These are phyloP conservation scores for Campodea augens DNA, from an alignment of 1,140 invertebrate species.

Conservation along the genomic window DNA sequence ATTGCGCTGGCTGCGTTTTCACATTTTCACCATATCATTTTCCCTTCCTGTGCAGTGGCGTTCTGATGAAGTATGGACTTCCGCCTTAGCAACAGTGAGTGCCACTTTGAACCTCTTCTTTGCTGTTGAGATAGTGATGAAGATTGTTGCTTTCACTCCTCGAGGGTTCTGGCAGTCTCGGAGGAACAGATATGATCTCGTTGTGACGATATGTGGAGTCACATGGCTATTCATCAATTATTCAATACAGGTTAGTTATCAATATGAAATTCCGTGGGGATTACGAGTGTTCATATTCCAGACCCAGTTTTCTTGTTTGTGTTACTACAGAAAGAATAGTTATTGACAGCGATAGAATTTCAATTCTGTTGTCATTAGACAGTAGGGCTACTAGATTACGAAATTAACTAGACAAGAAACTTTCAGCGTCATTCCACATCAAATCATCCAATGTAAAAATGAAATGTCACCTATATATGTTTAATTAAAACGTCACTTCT, in stretches of 20 bases:
- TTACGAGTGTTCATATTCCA: no score
- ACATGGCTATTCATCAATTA: slow-evolving; percentile 94
- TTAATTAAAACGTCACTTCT: no score
- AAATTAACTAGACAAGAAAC: no score
- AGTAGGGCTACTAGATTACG: no score
- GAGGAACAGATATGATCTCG: slow-evolving; percentile 91
- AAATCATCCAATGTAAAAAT: no score
- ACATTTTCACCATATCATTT: neutral
- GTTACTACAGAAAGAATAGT: no score
- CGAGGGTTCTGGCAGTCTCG: slow-evolving; percentile 96
- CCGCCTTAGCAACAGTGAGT: slow-evolving; percentile 65
- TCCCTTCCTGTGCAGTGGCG: slow-evolving; percentile 71
- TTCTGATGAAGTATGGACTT: slow-evolving; percentile 52
- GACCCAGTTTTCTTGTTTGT: no score
- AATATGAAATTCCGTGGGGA: no score
- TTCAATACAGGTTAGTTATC: slow-evolving; percentile 54
- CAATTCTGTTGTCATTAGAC: no score
- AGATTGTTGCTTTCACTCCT: slow-evolving; percentile 95
- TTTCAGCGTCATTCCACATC: no score
- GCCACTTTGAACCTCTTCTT: slow-evolving; percentile 67
- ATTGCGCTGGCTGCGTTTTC: neutral
- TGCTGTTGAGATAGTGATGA: slow-evolving; percentile 89
- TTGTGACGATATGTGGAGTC: slow-evolving; percentile 89
- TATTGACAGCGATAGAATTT: no score
- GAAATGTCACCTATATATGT: no score